phyloP scores from a whole-genome alignment of 2,797 vertebrate species.

The Hydrocynus forskahlii region DNA sequence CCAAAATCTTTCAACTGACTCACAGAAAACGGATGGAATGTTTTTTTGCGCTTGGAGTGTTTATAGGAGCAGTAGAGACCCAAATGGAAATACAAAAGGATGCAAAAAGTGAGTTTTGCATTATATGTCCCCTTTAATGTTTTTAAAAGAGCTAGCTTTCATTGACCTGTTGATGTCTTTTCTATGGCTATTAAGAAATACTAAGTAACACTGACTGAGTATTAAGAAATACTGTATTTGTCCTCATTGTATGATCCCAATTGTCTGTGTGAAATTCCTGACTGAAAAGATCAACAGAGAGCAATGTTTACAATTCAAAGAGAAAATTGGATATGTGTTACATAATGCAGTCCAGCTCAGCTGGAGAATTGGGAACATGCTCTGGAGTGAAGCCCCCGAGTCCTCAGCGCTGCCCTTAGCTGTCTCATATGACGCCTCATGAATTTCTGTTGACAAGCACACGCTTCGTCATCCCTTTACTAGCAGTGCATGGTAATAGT shows the following conservation, averaged over 20 bases:
- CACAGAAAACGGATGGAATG: too few species aligned
- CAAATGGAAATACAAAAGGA: too few species aligned
- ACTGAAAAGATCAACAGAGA: constrained; percentile 26
- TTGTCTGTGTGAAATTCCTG: too few species aligned
- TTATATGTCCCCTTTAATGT: too few species aligned
- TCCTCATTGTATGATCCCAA: neutral
- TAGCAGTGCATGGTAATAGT: constrained; percentile 4
- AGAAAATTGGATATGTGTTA: constrained; percentile 46
- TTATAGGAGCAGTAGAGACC: too few species aligned
- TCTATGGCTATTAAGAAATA: neutral
- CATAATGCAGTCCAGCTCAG: constrained; percentile 37
- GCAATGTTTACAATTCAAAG: constrained; percentile 38
- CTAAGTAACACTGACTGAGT: too few species aligned
- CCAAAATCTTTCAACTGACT: too few species aligned
- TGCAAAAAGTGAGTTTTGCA: too few species aligned
- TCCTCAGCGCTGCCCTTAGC: constrained; percentile 34
- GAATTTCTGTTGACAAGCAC: constrained; percentile 30
- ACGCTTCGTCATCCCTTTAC: constrained; percentile 20
- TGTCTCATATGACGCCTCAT: constrained; percentile 31
- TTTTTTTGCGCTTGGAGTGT: too few species aligned
- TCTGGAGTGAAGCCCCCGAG: neutral
- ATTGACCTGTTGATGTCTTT: neutral
- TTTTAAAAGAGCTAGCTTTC: too few species aligned
- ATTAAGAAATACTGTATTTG: neutral
- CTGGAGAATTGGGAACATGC: constrained; percentile 19